phyloP scores from a whole-genome alignment of 2,888 invertebrate genomes.

The Rhaphigaster nebulosa region DNA sequence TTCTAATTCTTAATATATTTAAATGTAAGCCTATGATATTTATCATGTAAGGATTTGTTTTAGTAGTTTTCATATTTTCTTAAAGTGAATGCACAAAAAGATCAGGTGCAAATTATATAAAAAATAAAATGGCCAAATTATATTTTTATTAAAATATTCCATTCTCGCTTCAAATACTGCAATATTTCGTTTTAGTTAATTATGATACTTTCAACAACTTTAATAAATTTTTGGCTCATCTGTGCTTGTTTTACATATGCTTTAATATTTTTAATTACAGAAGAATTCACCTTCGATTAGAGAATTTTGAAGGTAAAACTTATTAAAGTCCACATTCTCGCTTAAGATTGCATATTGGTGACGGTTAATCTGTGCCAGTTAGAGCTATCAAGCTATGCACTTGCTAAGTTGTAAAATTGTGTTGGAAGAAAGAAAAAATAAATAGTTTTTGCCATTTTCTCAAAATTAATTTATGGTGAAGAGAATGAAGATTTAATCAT shows the following conservation, averaged over 20 bases:
- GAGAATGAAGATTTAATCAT: not conserved
- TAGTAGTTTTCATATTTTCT: not conserved
- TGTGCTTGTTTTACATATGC: constrained; percentile 7
- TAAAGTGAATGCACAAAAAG: not conserved
- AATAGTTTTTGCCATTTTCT: not conserved
- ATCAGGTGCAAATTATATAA: not conserved
- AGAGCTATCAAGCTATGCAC: constrained; percentile 4
- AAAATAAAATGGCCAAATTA: not conserved
- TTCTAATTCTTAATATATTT: too few species aligned
- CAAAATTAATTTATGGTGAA: constrained; percentile 7
- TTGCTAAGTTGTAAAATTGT: not conserved
- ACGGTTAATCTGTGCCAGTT: not conserved
- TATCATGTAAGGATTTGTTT: not conserved
- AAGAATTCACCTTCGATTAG: not conserved
- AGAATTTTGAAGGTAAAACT: constrained; percentile 10
- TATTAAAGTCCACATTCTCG: not conserved
- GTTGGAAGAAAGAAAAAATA: not conserved
- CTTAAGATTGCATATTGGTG: constrained; percentile 34
- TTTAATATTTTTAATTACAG: constrained; percentile 21
- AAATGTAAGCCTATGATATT: not conserved
- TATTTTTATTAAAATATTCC: not conserved
- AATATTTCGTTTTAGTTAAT: not conserved
- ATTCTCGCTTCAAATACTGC: not conserved
- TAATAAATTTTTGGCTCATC: not conserved
- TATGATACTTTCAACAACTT: not conserved